Percentiles rank a stretch among this genome's conserved stretches.
Conservation (phyloP, 2,888 invertebrate species). For the Idaea aversata region DNA sequence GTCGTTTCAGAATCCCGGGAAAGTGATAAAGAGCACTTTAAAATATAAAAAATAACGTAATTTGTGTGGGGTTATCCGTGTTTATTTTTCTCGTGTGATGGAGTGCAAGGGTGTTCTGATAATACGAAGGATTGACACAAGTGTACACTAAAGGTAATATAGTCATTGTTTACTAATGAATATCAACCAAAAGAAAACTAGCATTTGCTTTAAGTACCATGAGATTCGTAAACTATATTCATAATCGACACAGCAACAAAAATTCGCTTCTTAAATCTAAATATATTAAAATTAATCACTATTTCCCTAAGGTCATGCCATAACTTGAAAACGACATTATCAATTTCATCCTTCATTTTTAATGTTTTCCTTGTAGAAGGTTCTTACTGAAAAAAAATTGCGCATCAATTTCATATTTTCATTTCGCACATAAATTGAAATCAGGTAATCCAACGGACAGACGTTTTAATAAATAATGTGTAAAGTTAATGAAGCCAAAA, state of each 20-base stretch:
- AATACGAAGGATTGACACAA: conserved; percentile 43
- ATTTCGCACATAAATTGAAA: not conserved
- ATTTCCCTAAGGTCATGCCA: not conserved
- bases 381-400: not conserved
- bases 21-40: conserved; percentile 36
- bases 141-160: conserved; percentile 55
- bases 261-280: not conserved
- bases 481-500: too few species aligned
- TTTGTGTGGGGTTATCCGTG: conserved; percentile 35
- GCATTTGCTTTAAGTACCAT: not conserved
- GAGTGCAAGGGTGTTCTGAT: conserved; percentile 46
- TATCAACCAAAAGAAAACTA: not conserved
- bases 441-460: too few species aligned
- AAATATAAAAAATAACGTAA: conserved; percentile 33
- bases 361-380: not conserved
- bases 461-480: too few species aligned
- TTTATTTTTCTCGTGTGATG: conserved; percentile 48
- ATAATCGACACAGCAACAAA: not conserved
- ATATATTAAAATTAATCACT: not conserved
- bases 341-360: not conserved
- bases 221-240: not conserved
- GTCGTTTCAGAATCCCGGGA: conserved; percentile 56
- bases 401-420: not conserved
- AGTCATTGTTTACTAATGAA: not conserved
- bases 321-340: not conserved